These are phyloP conservation scores for Hafferia zeledoni DNA, from an alignment of 2,797 vertebrate genomes.

Conservation along the genomic window DNA sequence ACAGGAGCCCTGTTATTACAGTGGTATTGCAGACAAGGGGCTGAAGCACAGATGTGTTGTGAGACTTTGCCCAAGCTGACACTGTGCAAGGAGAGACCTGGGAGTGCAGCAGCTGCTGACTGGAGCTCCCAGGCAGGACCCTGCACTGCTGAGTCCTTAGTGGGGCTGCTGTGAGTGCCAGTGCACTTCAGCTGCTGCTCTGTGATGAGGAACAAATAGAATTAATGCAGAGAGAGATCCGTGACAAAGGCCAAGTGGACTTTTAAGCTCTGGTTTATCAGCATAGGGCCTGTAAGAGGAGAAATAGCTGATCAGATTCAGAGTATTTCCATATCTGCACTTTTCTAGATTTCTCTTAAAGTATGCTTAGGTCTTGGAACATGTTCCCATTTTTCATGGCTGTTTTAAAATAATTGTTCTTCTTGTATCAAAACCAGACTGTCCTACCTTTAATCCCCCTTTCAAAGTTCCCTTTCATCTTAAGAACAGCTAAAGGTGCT, in stretches of 20 bases:
- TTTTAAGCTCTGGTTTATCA: neutral
- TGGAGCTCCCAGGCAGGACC: neutral
- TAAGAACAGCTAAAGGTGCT: neutral
- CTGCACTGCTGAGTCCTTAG: neutral
- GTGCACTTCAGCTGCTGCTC: neutral
- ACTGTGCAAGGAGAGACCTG: neutral
- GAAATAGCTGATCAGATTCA: neutral
- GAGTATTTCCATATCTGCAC: neutral
- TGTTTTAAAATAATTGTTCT: neutral
- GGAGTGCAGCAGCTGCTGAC: neutral
- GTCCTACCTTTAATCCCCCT: neutral
- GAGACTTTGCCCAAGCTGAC: neutral
- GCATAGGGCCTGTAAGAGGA: neutral
- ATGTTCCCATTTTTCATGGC: neutral
- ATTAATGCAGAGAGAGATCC: neutral
- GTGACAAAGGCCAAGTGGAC: neutral
- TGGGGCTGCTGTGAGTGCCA: neutral
- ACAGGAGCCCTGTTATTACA: neutral
- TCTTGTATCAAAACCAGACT: neutral
- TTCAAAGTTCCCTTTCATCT: conserved; percentile 4
- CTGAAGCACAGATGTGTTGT: neutral
- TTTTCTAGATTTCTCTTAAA: neutral
- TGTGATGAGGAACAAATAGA: neutral
- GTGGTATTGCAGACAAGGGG: neutral
- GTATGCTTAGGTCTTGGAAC: neutral